These are phyloP conservation scores for Ambastaia sidthimunki DNA, from an alignment of 2,797 vertebrate genomes.

Conservation along the genomic window DNA sequence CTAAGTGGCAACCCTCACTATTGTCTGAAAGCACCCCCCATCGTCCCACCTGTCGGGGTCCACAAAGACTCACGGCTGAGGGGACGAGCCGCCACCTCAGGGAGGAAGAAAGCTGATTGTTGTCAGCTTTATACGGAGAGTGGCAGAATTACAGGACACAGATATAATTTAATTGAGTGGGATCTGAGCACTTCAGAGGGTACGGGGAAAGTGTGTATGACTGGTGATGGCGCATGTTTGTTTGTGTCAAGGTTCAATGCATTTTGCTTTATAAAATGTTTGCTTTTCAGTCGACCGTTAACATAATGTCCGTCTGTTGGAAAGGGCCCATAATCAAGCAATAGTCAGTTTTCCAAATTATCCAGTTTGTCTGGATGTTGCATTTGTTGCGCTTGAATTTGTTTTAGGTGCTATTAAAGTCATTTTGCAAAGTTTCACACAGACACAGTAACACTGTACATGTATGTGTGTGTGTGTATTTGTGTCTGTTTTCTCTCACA, in stretches of 20 bases:
- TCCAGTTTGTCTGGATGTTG: not conserved
- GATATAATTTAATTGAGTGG: slow-evolving; percentile 66
- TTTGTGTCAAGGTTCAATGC: slow-evolving; percentile 43
- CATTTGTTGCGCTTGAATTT: slow-evolving; percentile 5
- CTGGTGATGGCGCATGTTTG: slow-evolving; percentile 11
- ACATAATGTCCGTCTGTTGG: slow-evolving; percentile 1
- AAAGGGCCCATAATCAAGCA: slow-evolving; percentile 1
- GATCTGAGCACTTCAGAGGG: slow-evolving; percentile 55
- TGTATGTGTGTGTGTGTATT: not conserved
- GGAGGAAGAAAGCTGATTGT: slow-evolving; percentile 52
- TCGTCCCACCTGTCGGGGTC: slow-evolving; percentile 39
- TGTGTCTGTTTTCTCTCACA: slow-evolving; percentile 51
- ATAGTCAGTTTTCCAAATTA: not conserved
- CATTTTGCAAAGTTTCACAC: not conserved
- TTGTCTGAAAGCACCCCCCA: slow-evolving; percentile 59
- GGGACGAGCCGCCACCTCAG: slow-evolving; percentile 32
- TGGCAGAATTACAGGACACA: slow-evolving; percentile 60
- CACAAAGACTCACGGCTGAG: slow-evolving; percentile 47
- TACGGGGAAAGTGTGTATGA: slow-evolving; percentile 1
- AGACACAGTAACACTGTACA: not conserved
- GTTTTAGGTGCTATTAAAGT: not conserved
- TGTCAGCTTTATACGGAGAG: slow-evolving; percentile 57
- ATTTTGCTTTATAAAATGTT: slow-evolving; percentile 41
- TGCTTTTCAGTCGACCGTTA: slow-evolving; percentile 32
- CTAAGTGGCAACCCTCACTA: slow-evolving; percentile 56